Evolutionary conservation across 1,140 invertebrate genomes (phyloP).

Genomic region (Himalopsyche phryganea): DNA sequence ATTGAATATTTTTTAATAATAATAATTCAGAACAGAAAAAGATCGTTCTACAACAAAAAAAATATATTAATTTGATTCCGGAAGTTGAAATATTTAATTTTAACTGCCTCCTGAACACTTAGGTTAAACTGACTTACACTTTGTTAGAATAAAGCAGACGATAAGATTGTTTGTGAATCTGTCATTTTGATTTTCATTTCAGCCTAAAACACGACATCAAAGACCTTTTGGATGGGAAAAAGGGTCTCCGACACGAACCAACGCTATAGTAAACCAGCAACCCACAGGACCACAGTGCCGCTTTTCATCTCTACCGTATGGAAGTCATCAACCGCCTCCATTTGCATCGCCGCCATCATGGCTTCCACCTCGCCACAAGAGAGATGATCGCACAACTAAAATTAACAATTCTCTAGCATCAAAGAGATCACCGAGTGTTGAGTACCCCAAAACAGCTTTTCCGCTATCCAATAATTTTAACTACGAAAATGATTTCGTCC

Average conservation of each 20-base stretch:
- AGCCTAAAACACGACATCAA: slow-evolving; percentile 72
- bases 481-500: slow-evolving; percentile 48
- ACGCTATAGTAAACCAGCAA: slow-evolving; percentile 42
- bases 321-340: slow-evolving; percentile 43
- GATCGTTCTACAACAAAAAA: too few relatives aligned
- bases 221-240: slow-evolving; percentile 71
- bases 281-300: slow-evolving; percentile 57
- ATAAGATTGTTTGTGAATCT: too few relatives aligned
- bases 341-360: slow-evolving; percentile 41
- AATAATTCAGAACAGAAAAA: too few relatives aligned
- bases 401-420: slow-evolving; percentile 32
- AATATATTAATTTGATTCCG: too few relatives aligned
- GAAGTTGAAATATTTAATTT: too few relatives aligned
- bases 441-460: slow-evolving; percentile 44
- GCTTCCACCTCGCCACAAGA: slow-evolving; percentile 44
- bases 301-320: slow-evolving; percentile 65
- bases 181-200: too few relatives aligned
- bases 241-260: slow-evolving; percentile 34
- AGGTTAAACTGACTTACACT: too few relatives aligned
- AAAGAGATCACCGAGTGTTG: slow-evolving; percentile 47
- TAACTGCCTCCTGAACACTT: too few relatives aligned
- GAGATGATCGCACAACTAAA: slow-evolving; percentile 9
- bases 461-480: slow-evolving; percentile 43
- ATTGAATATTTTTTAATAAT: too few relatives aligned
- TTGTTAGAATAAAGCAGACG: too few relatives aligned